Evolutionary conservation across 2,888 invertebrate genomes (phyloP), one percentile per base, ranked within the genome.

Genomic region (Acrocyrtus sp.): DNA sequence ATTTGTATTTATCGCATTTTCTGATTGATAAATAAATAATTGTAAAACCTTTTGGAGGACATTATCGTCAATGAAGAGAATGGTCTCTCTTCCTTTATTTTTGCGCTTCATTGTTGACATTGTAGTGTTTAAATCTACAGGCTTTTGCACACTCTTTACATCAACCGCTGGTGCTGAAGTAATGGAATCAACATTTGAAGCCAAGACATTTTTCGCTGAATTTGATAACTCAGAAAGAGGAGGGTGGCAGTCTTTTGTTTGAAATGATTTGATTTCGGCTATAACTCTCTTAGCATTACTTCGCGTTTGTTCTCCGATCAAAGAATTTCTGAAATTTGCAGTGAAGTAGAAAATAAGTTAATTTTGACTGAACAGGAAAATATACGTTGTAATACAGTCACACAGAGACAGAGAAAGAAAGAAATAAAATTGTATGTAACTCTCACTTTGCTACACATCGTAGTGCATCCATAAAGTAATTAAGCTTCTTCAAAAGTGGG

Each of bases 391-490:
- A n/a, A n/a, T n/a, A n/a, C n/a, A n/a, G n/a, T n/a, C n/a, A n/a
- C n/a, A n/a, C n/a, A n/a, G n/a, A n/a, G n/a, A n/a, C n/a, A n/a
- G n/a, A 26, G 34, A 54, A 54, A 56, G 27, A 43, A 22, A 45
- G 17, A 58, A 45, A 17, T 1, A 60, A 27, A 47, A n/a, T 19
- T 27, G 22, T 15, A 43, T 60, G 48, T 39, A 24, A 45, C 12
- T 4, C 21, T 26, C 50, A 67, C 67, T 43, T 67, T 26, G 27
- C 26, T 0, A 68, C 60, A 47, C 58, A 58, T 15, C 60, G 58
- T 34, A 79, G 48, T 17, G 76, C 76, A 48, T 75, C 74, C 24
- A 69, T 54, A n/a, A 79, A 75, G 51, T 77, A 72, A 12, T 60
- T 43, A 1, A 75, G 19, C 15, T 72, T 69, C 34, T 61, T 67